Evolutionary conservation across 2,888 invertebrate genomes (phyloP), one percentile per base, ranked within the genome.

Genomic region (Masnerella sp.): DNA sequence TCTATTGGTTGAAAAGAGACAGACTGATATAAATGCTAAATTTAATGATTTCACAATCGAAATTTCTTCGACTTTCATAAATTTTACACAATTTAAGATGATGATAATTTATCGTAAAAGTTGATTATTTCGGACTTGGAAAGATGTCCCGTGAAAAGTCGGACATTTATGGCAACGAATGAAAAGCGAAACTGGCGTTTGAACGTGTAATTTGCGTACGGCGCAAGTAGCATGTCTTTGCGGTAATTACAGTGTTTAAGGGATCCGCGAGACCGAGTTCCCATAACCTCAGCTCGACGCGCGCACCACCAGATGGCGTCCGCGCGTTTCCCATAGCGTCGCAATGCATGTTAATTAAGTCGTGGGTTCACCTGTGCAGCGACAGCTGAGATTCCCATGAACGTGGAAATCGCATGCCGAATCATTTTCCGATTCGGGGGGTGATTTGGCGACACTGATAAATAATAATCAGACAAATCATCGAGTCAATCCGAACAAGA

Each of bases 241-340:
- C 65, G 75, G 78, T 85, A 85, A 87, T 86, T 84, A 86, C 82
- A 81, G 84, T 86, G 78, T 84, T 86, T 84, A 84, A 64, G 64
- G 80, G 78, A 79, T 75, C 81, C 80, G 82, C 80, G 80, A 81
- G 81, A 81, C 80, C 81, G 80, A 82, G 86, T 87, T 87, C 87
- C 87, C 87, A 87, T 85, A 87, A 83, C 84, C 85, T 83, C 83
- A 61, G 68, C 59, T 43, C 54, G 42, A 52, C 56, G 68, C 62
- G 42, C 74, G 76, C 45, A 49, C 42, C 70, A 74, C 58, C 76
- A 76, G 78, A 76, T 77, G 78, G 75, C 75, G 78, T 72, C 47
- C 69, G 58, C 20, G 17, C 40, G 77, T 76, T 78, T 77, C 78
- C 76, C 78, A 77, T 78, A 77, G 64, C 54, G 47, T 14, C 42